Percentiles rank a stretch among this genome's conserved stretches.
phyloP scores from a whole-genome alignment of 2,888 invertebrate species.

The Auanema freiburgensis region DNA sequence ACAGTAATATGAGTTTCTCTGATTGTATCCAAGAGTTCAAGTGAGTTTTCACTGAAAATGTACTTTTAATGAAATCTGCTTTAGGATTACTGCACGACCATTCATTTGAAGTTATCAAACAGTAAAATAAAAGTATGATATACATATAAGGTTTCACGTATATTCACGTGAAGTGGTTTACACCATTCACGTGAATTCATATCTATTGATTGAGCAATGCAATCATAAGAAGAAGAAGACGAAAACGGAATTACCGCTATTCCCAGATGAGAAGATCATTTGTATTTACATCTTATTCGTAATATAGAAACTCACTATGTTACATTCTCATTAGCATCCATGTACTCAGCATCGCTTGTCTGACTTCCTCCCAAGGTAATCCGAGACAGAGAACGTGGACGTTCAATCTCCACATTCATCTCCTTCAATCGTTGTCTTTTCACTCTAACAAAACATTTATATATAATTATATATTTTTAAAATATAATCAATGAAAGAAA shows the following conservation, averaged over 20 bases:
- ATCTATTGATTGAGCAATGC: no score
- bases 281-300: not conserved
- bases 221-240: not conserved
- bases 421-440: not conserved
- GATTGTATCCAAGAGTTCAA: slow-evolving; percentile 73
- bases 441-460: no score
- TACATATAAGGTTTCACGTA: not conserved
- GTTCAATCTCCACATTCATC: slow-evolving; percentile 25
- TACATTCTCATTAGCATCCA: slow-evolving; percentile 49
- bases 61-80: slow-evolving; percentile 1
- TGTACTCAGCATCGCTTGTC: slow-evolving; percentile 37
- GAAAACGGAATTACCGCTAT: not conserved
- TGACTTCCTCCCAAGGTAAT: slow-evolving; percentile 27
- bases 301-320: slow-evolving; percentile 38
- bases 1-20: slow-evolving; percentile 80
- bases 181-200: not conserved
- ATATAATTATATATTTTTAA: no score
- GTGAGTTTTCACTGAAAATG: slow-evolving; percentile 43
- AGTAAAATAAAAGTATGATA: not conserved
- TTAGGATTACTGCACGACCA: no score
- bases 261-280: slow-evolving; percentile 3
- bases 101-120: not conserved
- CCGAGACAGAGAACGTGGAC: slow-evolving; percentile 34
- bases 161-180: not conserved
- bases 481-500: no score